A percentile compares a stretch with the other conserved stretches of the same genome.
phyloP scores from a whole-genome alignment of 2,888 invertebrate genomes.

The Orgyia antiqua region DNA sequence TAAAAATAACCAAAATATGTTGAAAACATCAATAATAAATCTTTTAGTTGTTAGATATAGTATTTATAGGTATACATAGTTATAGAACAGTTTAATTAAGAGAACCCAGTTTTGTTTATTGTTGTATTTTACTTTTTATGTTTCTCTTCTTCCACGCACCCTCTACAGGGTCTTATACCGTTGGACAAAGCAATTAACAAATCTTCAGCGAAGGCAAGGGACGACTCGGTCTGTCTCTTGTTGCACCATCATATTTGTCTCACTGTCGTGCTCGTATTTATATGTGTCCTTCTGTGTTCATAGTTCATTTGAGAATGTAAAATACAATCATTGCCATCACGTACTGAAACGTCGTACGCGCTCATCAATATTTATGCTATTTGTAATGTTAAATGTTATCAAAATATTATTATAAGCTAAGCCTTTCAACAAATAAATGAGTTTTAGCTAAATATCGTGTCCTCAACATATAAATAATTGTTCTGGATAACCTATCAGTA shows the following conservation, averaged over 20 bases:
- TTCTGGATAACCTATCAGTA: too few relatives aligned
- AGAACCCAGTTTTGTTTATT: constrained; percentile 47
- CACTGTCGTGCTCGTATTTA: constrained; percentile 45
- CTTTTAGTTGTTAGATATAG: constrained; percentile 66
- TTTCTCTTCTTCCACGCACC: constrained; percentile 60
- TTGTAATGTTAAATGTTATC: constrained; percentile 5
- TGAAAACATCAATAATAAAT: constrained; percentile 57
- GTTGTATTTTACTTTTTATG: constrained; percentile 46
- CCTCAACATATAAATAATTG: too few relatives aligned
- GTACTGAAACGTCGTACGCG: constrained; percentile 10
- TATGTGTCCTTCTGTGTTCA: constrained; percentile 57
- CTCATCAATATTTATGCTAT: constrained; percentile 21
- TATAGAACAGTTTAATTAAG: constrained; percentile 51
- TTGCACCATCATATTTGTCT: constrained; percentile 50
- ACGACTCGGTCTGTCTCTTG: constrained; percentile 73
- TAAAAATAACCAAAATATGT: neutral
- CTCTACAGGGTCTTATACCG: constrained; percentile 71
- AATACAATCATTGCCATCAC: constrained; percentile 43
- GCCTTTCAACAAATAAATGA: constrained; percentile 4
- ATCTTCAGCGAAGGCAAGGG: constrained; percentile 69
- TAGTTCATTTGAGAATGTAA: constrained; percentile 64
- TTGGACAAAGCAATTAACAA: constrained; percentile 75
- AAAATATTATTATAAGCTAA: constrained; percentile 10
- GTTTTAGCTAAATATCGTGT: constrained; percentile 1
- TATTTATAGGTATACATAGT: constrained; percentile 43